phyloP scores from a whole-genome alignment of 2,888 invertebrate species.

The Patella depressa region DNA sequence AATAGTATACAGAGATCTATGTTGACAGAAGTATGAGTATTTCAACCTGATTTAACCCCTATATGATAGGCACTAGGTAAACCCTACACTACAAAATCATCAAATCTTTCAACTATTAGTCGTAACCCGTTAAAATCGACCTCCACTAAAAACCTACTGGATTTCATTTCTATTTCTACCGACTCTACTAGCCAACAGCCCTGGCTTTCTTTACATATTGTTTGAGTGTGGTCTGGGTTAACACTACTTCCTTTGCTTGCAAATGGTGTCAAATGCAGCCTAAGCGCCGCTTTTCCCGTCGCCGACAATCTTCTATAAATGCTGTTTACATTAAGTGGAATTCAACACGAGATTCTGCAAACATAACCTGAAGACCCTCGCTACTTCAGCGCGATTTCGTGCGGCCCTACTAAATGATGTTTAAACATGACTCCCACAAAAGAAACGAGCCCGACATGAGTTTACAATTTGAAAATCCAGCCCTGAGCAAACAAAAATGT shows the following conservation, averaged over 20 bases:
- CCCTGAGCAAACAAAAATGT: slow-evolving; percentile 18
- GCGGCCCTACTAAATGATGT: slow-evolving; percentile 22
- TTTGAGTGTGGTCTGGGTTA: slow-evolving; percentile 2
- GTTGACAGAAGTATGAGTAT: too few relatives aligned
- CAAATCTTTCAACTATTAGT: slow-evolving; percentile 1
- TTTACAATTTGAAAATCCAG: slow-evolving; percentile 21
- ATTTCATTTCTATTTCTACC: too few relatives aligned
- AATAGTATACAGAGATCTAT: too few relatives aligned
- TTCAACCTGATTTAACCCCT: too few relatives aligned
- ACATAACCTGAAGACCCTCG: slow-evolving; percentile 16
- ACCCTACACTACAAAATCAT: neutral
- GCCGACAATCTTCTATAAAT: slow-evolving; percentile 12
- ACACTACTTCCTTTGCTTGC: neutral
- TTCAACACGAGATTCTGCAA: slow-evolving; percentile 16
- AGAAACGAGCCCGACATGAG: slow-evolving; percentile 11
- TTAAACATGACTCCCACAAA: slow-evolving; percentile 27
- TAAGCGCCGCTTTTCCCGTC: slow-evolving; percentile 10
- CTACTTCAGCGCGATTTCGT: slow-evolving; percentile 8
- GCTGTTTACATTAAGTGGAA: slow-evolving; percentile 20
- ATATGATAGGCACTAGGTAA: neutral
- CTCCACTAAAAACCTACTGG: too few relatives aligned
- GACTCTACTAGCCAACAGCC: too few relatives aligned
- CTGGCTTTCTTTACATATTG: neutral
- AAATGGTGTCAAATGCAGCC: slow-evolving; percentile 20
- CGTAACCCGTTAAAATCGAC: too few relatives aligned